Evolutionary conservation across 2,113 vertebrate genomes (phyloP), one percentile per base, ranked within the genome.

Genomic region (Mesembrinibis cayennensis): DNA sequence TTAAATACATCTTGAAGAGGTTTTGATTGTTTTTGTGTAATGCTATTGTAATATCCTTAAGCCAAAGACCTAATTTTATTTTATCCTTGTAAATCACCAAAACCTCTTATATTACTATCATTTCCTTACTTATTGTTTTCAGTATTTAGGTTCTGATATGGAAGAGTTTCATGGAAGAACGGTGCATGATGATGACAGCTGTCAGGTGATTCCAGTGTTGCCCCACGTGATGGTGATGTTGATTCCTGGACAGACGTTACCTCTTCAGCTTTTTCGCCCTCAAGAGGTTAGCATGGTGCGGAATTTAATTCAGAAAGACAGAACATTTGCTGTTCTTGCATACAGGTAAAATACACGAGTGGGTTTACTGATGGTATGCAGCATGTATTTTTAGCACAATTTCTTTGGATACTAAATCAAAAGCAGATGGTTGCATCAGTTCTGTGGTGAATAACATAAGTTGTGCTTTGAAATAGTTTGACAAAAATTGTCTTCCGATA

Each of bases 211-310:
- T 52, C 99, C 99, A 0, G 99, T 99, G 84, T 98, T 99, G 89
- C 99, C 99, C 0, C 99, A 99, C 63, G 98, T 99, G 7, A 97
- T 98, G 47, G 98, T 99, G 96, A 99, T 99, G 98, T 98, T 99
- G 87, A 99, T 99, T 56, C 99, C 99, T 1, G 99, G 99, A 4
- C 99, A 99, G 98, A 99, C 99, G 1, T 94, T 99, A 72, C 99
- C 99, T 11, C 98, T 99, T 79, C 99, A 99, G 97, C 99, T 99
- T 18, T 99, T 99, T 96, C 97, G 97, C 88, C 99, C 99, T 2
- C 99, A 99, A 95, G 99, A 99, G 97, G 99, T 99, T 98, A 99
- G 99, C 97, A 99, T 99, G 99, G 99, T 99, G 98, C 98, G 99
- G 74, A 99, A 97, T 78, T 97, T 99, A 88, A 99, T 99, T 94